Evolutionary conservation across 1,140 invertebrate genomes (phyloP).

Genomic region (Tribolium madens): DNA sequence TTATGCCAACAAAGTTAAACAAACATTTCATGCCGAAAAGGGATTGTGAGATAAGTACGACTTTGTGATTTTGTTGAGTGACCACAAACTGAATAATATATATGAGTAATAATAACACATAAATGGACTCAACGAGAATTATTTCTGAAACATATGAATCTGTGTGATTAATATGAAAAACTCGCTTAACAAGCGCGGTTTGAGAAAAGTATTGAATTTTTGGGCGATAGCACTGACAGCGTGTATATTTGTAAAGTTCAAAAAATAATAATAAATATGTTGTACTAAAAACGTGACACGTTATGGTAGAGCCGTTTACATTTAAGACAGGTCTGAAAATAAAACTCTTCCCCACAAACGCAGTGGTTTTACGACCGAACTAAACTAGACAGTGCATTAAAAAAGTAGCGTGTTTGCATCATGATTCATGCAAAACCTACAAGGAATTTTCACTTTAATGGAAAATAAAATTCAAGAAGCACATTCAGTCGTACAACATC

Average conservation of each 20-base stretch:
- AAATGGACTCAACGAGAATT: neutral
- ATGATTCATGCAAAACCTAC: neutral
- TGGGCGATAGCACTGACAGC: too few relatives aligned
- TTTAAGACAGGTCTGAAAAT: neutral
- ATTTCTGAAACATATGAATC: neutral
- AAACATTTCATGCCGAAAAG: conserved; percentile 1
- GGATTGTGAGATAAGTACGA: neutral
- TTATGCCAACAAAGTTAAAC: conserved; percentile 5
- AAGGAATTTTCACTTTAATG: neutral
- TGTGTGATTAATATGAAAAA: neutral
- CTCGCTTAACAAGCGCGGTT: neutral
- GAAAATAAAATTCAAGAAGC: neutral
- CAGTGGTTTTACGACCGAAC: neutral
- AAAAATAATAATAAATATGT: too few relatives aligned
- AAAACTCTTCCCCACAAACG: neutral
- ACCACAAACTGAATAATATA: neutral
- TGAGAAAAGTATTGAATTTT: too few relatives aligned
- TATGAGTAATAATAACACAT: neutral
- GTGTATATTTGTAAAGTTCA: too few relatives aligned
- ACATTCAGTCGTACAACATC: conserved; percentile 12
- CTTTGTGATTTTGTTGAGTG: neutral
- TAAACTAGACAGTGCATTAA: neutral
- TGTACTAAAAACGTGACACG: neutral
- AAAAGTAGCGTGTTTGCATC: neutral
- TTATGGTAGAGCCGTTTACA: neutral